phyloP scores from a whole-genome alignment of 2,888 invertebrate species.

The Chalcis sispes region DNA sequence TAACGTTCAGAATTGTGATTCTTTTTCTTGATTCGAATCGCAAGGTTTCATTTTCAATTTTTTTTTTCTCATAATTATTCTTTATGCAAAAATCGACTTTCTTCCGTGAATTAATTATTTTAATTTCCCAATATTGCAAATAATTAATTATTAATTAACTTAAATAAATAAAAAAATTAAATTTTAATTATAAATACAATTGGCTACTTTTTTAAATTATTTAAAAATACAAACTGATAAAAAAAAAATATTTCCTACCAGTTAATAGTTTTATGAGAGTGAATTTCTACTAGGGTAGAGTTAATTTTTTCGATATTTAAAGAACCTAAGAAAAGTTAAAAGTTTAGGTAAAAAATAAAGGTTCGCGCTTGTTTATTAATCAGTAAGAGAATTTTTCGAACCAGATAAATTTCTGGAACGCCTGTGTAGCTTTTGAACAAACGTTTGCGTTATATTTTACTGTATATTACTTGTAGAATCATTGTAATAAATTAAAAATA shows the following conservation, averaged over 20 bases:
- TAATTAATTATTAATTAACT: background rate
- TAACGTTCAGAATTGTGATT: background rate
- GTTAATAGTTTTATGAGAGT: slow-evolving; percentile 17
- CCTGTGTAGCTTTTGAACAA: slow-evolving; percentile 36
- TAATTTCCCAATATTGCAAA: background rate
- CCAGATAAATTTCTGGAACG: slow-evolving; percentile 30
- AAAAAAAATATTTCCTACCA: background rate
- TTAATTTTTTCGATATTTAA: slow-evolving; percentile 15
- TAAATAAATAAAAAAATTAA: background rate
- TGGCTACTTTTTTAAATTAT: background rate
- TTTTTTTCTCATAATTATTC: background rate
- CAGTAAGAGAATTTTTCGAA: slow-evolving; percentile 16
- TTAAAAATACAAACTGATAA: slow-evolving; percentile 9
- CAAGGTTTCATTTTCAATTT: background rate
- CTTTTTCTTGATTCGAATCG: background rate
- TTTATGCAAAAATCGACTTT: background rate
- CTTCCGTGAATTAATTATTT: slow-evolving; percentile 10
- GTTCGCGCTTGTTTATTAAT: slow-evolving; percentile 7
- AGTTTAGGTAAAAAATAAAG: slow-evolving; percentile 10
- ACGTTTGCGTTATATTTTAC: slow-evolving; percentile 42
- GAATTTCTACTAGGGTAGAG: slow-evolving; percentile 42
- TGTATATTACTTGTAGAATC: slow-evolving; percentile 23
- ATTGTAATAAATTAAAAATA: slow-evolving; percentile 23
- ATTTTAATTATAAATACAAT: background rate
- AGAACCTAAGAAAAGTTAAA: slow-evolving; percentile 29